Evolutionary conservation across 2,888 invertebrate genomes (phyloP).

Genomic region (Onthophagus sagittarius): DNA sequence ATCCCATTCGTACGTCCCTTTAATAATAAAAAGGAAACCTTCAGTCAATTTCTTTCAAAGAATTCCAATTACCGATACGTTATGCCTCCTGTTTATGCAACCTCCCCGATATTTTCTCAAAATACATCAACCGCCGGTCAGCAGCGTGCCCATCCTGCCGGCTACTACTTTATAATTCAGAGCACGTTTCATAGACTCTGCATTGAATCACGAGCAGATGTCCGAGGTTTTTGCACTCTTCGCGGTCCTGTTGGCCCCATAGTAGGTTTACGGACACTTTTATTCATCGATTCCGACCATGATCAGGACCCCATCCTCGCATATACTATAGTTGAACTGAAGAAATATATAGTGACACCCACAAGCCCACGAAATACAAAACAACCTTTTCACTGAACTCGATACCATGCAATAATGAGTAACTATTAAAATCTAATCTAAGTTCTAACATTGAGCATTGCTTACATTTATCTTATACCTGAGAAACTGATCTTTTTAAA

Average conservation of each 20-base stretch:
- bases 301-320: not conserved
- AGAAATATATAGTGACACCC: not conserved
- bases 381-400: no score
- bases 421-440: no score
- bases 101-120: not conserved
- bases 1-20: not conserved
- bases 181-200: not conserved
- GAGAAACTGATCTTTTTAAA: not conserved
- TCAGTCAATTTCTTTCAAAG: not conserved
- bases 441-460: no score
- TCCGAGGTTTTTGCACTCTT: conserved; percentile 12
- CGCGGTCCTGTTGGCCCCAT: not conserved
- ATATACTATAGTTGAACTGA: not conserved
- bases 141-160: not conserved
- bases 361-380: not conserved
- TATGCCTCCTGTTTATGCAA: not conserved
- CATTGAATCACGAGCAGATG: conserved; percentile 9
- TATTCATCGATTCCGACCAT: not conserved
- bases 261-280: not conserved
- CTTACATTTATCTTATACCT: not conserved
- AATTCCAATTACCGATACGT: not conserved
- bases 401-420: no score
- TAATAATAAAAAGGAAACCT: not conserved
- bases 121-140: not conserved
- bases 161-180: not conserved